Percentiles rank a stretch among this genome's conserved stretches.
phyloP scores from a whole-genome alignment of 2,888 invertebrate species.

The Leptinotarsa rubiginosa region DNA sequence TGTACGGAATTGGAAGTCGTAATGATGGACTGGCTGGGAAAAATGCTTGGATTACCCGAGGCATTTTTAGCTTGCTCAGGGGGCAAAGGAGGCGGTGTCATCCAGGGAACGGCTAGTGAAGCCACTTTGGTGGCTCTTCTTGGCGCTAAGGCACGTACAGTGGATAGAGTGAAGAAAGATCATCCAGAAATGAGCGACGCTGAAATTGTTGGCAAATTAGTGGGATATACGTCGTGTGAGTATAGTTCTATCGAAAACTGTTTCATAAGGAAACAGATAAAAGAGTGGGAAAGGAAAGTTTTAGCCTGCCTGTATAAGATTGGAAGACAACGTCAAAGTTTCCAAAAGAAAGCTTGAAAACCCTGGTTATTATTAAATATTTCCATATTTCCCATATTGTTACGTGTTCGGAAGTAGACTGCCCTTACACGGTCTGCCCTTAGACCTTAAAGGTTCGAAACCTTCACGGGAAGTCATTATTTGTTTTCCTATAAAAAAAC shows the following conservation, averaged over 20 bases:
- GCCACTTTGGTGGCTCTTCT: constrained; percentile 91
- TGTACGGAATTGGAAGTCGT: constrained; percentile 96
- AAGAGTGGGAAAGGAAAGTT: too few relatives aligned
- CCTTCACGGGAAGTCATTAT: too few relatives aligned
- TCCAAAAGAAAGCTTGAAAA: too few relatives aligned
- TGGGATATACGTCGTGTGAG: constrained; percentile 89
- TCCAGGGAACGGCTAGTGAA: constrained; percentile 95
- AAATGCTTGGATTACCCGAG: constrained; percentile 88
- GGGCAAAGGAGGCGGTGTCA: constrained; percentile 89
- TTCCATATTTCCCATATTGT: too few relatives aligned
- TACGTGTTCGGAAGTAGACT: too few relatives aligned
- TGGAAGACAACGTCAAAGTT: too few relatives aligned
- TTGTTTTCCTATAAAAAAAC: too few relatives aligned
- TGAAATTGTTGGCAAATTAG: constrained; percentile 81
- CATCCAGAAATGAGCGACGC: constrained; percentile 82
- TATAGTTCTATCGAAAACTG: constrained; percentile 42
- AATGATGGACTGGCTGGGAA: constrained; percentile 96
- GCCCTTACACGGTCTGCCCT: too few relatives aligned
- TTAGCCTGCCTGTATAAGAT: too few relatives aligned
- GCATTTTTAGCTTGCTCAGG: constrained; percentile 84
- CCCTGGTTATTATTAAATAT: too few relatives aligned
- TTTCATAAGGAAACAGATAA: too few relatives aligned
- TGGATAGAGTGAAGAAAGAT: constrained; percentile 75
- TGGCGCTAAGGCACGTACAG: constrained; percentile 85
- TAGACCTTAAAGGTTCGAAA: too few relatives aligned